A percentile compares a stretch with the other conserved stretches of the same genome.
phyloP scores from a whole-genome alignment of 2,888 invertebrate species.

The Antitype chi region DNA sequence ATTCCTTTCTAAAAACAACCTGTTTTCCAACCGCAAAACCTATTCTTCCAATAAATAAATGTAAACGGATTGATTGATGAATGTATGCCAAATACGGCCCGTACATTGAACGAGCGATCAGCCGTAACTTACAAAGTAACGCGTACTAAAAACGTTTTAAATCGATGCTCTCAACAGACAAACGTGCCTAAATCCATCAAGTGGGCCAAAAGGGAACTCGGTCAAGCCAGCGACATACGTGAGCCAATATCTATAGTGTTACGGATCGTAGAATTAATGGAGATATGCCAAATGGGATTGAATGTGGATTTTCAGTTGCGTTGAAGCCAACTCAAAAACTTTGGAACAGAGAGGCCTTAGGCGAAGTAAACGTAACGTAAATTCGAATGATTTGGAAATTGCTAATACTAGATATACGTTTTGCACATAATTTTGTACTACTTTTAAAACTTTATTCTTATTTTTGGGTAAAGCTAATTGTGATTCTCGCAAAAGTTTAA shows the following conservation, averaged over 20 bases:
- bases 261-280: slow-evolving; percentile 41
- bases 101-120: slow-evolving; percentile 28
- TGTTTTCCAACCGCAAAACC: slow-evolving; percentile 13
- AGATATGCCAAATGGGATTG: slow-evolving; percentile 45
- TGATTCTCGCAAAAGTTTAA: neutral
- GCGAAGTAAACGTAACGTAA: neutral
- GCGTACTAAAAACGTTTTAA: slow-evolving; percentile 61
- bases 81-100: slow-evolving; percentile 21
- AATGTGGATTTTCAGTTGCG: slow-evolving; percentile 34
- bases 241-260: slow-evolving; percentile 62
- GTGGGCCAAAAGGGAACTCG: slow-evolving; percentile 44
- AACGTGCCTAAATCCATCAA: slow-evolving; percentile 61
- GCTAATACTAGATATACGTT: too few relatives aligned
- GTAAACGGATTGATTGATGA: slow-evolving; percentile 34
- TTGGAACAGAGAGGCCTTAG: neutral
- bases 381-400: neutral
- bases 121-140: slow-evolving; percentile 53
- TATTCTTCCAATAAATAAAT: slow-evolving; percentile 32
- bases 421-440: neutral
- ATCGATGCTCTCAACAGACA: slow-evolving; percentile 51
- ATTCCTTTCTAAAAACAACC: slow-evolving; percentile 9
- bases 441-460: neutral
- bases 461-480: neutral
- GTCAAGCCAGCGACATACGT: slow-evolving; percentile 62
- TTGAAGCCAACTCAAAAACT: slow-evolving; percentile 16